Evolutionary conservation across 2,888 invertebrate genomes (phyloP).

Genomic region (Diachrysia chrysitis): DNA sequence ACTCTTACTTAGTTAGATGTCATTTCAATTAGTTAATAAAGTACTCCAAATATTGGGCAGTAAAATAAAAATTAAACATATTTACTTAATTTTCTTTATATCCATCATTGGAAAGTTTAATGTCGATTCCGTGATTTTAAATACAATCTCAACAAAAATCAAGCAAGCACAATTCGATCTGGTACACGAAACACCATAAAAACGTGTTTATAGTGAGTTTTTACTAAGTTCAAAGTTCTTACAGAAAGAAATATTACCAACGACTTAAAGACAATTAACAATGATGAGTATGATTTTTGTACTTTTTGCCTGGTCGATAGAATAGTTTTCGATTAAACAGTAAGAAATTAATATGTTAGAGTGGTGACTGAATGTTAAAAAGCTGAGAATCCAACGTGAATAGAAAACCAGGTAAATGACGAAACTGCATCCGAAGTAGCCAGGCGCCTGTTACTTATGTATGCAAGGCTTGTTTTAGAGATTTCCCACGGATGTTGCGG

Average conservation of each 20-base stretch:
- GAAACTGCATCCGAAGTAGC: constrained; percentile 46
- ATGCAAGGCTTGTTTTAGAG: constrained; percentile 65
- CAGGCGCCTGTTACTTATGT: constrained; percentile 62
- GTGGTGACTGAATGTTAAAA: constrained; percentile 9
- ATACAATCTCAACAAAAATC: constrained; percentile 39
- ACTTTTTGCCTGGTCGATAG: not conserved
- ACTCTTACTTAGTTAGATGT: no score
- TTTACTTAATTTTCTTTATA: constrained; percentile 14
- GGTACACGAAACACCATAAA: constrained; percentile 36
- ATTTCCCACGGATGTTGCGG: constrained; percentile 76
- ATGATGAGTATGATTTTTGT: not conserved
- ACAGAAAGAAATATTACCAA: constrained; percentile 13
- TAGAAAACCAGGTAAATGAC: constrained; percentile 42
- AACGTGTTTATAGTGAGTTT: constrained; percentile 41
- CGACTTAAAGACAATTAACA: constrained; percentile 9
- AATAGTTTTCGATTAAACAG: not conserved
- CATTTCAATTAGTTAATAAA: no score
- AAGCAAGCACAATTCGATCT: constrained; percentile 51
- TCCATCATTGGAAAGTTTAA: constrained; percentile 35
- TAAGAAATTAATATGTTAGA: constrained; percentile 4
- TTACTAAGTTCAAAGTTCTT: constrained; percentile 36
- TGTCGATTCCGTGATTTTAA: constrained; percentile 37
- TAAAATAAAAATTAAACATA: not conserved
- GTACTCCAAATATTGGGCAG: no score
- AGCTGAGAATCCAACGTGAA: constrained; percentile 24